Percentiles rank a stretch among this genome's conserved stretches.
These are phyloP conservation scores for Acanthoscelides obtectus DNA, from an alignment of 2,888 invertebrate species.

Conservation along the genomic window DNA sequence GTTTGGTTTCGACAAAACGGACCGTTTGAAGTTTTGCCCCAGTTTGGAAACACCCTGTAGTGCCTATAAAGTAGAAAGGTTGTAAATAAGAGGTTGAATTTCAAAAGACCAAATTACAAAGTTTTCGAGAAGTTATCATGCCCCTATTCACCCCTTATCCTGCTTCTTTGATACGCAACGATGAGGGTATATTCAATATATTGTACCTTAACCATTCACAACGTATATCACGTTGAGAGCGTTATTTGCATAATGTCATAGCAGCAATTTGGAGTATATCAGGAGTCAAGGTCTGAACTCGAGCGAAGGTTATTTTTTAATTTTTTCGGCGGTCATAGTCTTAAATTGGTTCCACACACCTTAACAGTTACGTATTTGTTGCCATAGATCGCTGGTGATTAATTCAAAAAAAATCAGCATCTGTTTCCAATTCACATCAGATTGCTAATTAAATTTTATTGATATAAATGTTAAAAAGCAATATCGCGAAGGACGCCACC, in stretches of 20 bases:
- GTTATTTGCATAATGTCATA: not conserved
- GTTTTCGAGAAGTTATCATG: too few relatives aligned
- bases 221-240: not conserved
- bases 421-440: not conserved
- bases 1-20: too few relatives aligned
- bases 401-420: not conserved
- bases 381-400: not conserved
- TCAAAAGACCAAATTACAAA: too few relatives aligned
- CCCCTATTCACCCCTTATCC: not conserved
- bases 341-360: not conserved
- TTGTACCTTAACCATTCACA: not conserved
- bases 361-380: not conserved
- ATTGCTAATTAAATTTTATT: too few relatives aligned
- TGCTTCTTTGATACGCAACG: not conserved
- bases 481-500: too few relatives aligned
- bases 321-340: not conserved
- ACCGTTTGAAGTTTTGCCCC: too few relatives aligned
- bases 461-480: too few relatives aligned
- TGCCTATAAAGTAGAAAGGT: too few relatives aligned
- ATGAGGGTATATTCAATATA: not conserved
- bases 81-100: too few relatives aligned
- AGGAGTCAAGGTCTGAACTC: not conserved
- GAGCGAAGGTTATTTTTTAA: not conserved
- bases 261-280: not conserved
- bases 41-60: too few relatives aligned